These are phyloP conservation scores for Zaprionus tsacasi DNA, from an alignment of 1,140 invertebrate genomes.

Conservation along the genomic window DNA sequence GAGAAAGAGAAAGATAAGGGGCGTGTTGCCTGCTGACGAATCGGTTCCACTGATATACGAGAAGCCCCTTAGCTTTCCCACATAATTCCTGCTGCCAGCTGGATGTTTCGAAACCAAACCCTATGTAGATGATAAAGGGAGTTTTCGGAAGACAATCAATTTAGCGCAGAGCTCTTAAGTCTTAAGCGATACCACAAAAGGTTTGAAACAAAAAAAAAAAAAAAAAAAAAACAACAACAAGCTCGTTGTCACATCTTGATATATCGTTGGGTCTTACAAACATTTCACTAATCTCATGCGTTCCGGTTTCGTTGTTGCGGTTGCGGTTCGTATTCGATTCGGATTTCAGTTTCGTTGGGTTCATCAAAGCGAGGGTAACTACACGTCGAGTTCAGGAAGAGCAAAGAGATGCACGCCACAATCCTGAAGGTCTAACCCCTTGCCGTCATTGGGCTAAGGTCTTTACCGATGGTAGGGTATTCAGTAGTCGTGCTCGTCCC, in stretches of 20 bases:
- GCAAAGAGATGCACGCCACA: neutral
- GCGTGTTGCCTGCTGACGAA: too few species aligned
- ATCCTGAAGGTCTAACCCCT: too few species aligned
- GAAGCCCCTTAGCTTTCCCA: neutral
- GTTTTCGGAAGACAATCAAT: constrained; percentile 6
- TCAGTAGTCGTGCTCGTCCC: neutral
- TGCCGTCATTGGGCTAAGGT: too few species aligned
- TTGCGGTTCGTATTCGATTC: neutral
- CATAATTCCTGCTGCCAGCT: neutral
- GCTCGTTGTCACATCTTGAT: constrained; percentile 8
- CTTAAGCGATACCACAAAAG: constrained; percentile 4
- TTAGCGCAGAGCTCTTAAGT: neutral
- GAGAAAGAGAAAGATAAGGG: too few species aligned
- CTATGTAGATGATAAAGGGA: neutral
- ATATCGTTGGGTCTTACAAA: neutral
- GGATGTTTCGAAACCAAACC: constrained; percentile 2
- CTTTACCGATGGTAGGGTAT: neutral
- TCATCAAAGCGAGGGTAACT: neutral
- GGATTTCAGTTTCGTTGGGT: constrained; percentile 1
- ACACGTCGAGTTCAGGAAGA: neutral
- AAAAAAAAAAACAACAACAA: too few species aligned
- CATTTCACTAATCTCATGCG: neutral
- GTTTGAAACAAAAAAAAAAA: too few species aligned
- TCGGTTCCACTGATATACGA: neutral
- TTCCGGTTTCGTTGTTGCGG: constrained; percentile 3